These are phyloP conservation scores for Tortricodes alternella DNA, from an alignment of 2,888 invertebrate species.

Conservation along the genomic window DNA sequence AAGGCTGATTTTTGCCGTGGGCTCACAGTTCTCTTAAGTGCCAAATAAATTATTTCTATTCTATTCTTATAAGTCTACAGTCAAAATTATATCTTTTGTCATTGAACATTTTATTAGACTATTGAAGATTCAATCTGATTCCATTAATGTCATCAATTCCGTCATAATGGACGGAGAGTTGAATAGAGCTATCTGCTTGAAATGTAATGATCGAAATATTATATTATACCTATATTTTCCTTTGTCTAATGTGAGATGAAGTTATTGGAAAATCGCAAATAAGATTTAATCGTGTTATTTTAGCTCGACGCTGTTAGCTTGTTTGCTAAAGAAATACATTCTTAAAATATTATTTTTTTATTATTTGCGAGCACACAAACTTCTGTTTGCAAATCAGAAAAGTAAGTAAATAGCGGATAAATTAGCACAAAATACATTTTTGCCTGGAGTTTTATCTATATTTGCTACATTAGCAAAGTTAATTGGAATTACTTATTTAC, in stretches of 20 bases:
- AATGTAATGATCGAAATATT: constrained; percentile 22
- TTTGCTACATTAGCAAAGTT: too few species aligned
- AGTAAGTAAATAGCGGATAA: too few species aligned
- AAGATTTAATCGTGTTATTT: neutral
- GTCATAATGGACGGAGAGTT: neutral
- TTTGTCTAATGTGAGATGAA: constrained; percentile 9
- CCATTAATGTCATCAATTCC: constrained; percentile 17
- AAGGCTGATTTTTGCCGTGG: too few species aligned
- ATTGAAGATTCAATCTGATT: constrained; percentile 24
- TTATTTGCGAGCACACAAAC: neutral
- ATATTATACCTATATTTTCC: neutral
- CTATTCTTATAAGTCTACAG: neutral
- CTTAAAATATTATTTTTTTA: neutral
- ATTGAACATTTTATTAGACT: constrained; percentile 24
- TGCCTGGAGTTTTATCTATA: too few species aligned
- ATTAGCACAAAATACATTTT: too few species aligned
- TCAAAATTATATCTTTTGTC: constrained; percentile 13
- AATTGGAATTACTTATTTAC: too few species aligned
- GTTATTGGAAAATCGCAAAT: neutral
- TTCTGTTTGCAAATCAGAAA: too few species aligned
- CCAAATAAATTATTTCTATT: too few species aligned
- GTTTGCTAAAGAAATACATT: neutral
- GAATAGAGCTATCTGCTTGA: constrained; percentile 10
- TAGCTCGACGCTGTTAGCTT: too few species aligned
- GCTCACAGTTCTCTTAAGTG: too few species aligned